Evolutionary conservation across 2,797 vertebrate species (phyloP).

Genomic region (Spatula versicolor): DNA sequence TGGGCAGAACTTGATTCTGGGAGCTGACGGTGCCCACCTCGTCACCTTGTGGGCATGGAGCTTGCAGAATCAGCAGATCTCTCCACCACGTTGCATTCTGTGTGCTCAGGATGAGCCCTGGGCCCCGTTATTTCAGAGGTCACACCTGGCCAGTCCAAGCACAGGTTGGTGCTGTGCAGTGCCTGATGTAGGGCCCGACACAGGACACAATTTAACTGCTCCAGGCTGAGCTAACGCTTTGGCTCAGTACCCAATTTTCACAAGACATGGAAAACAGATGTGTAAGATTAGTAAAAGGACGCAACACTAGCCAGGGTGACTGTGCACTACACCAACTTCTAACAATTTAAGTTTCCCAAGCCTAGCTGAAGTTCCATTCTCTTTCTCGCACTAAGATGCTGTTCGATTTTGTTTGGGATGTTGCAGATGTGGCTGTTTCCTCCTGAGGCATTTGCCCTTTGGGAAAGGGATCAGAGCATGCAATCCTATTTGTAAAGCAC

Average conservation of each 20-base stretch:
- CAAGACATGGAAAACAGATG: neutral
- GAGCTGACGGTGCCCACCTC: neutral
- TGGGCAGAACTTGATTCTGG: neutral
- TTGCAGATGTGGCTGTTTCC: neutral
- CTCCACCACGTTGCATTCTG: neutral
- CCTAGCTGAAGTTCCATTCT: neutral
- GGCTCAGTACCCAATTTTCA: constrained; percentile 15
- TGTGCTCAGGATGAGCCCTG: neutral
- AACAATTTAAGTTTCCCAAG: neutral
- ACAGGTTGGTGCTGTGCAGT: neutral
- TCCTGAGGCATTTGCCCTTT: neutral
- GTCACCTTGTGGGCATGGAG: neutral
- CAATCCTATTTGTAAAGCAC: neutral
- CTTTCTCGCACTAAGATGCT: neutral
- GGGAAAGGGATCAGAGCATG: neutral
- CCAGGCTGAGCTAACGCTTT: constrained; percentile 2
- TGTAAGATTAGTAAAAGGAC: neutral
- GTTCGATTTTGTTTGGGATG: neutral
- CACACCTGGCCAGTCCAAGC: neutral
- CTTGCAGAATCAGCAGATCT: neutral
- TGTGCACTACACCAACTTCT: neutral
- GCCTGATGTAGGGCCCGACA: neutral
- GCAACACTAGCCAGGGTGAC: neutral
- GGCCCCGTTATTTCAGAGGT: neutral
- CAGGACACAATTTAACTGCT: neutral